Evolutionary conservation across 2,888 invertebrate genomes (phyloP), one percentile per base, ranked within the genome.

Genomic region (Ephialtes manifestator): DNA sequence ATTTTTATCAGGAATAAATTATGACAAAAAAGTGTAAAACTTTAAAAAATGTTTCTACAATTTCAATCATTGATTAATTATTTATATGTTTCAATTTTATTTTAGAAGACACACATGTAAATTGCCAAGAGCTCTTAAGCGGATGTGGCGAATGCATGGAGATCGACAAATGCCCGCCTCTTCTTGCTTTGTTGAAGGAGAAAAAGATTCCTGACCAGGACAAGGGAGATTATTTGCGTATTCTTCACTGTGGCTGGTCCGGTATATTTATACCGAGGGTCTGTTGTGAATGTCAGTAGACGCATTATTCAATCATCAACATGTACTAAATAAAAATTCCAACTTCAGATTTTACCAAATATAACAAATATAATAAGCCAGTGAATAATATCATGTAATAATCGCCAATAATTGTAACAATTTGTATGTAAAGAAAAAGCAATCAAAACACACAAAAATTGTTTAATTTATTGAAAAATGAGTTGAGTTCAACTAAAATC

Each of bases 171-270:
- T 58, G 72, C 72, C 8, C 13, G 10, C 15, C 48, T 8, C 7
- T 15, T 20, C 7, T 48, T 5, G 24, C 4, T 24, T 24, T 68
- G 0, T 3, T 68, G 28, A n/a, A 48, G 11, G 10, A 4, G 15
- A 1, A 4, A 20, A 15, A 5, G 46, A 43, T 46, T 46, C 24
- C 46, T 24, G 15, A 8, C 4, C 15, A 7, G 5, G 48, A 48
- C n/a, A 48, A 48, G 20, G n/a, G 2, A 28, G 28, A 28, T 24
- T 48, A 13, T n/a, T 5, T 48, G 48, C 46, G 28, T 10, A 28
- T 28, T 68, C 48, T 48, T n/a, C 48, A 48, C 2, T 68, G 68
- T 28, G 68, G 68, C 15, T 68, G 68, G 68, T 15, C 43, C 2
- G 8, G 4, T 46, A 2, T 24, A 3, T 0, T 8, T 2, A 39